Evolutionary conservation across 2,888 invertebrate species (phyloP), one percentile per base, ranked within the genome.

Genomic region (Drosophila subquinaria): DNA sequence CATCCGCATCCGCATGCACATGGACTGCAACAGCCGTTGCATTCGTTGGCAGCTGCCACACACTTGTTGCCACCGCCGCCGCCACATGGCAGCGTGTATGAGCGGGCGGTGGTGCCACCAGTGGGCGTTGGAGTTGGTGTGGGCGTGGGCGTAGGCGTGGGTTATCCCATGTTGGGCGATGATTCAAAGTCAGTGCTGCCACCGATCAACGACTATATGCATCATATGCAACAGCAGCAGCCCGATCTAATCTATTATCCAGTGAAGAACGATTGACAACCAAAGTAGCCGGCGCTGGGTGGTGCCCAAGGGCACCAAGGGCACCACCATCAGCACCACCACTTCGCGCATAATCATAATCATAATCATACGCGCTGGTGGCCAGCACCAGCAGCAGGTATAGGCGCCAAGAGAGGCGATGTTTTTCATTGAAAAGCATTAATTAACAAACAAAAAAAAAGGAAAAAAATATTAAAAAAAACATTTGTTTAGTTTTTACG

Each of bases 221-320:
- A 91, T 80, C 91, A 91, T 79, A 91, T 90, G 81, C 90, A 90
- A 50, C 88, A 83, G 20, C 81, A 89, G 60, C 92, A 92, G 72
- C 90, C 92, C 60, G 92, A 92, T 79, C 88, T 92, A 64, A 90
- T 92, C 79, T 92, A 93, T 73, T 93, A 92, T 83, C 88, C 92
- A 82, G 92, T 92, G 84, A 93, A 93, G 76, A 92, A 92, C 70
- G 92, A 92, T 81, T 92, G 91, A 91, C 91, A 92, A 82, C 82
- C 90, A 85, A 91, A 91, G 85, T 90, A 91, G 81, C 83, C 73
- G 50, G 59, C 68, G 66, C 65, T 67, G 72, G 68, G 70, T 74
- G 80, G 77, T 76, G 71, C 20, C 47, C 77, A 56, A 10, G 35
- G 45, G 23, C 23, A 23, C 20, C 20, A 17, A 17, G 17, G 17